Percentiles rank a stretch among this genome's conserved stretches.
Evolutionary conservation across 37 sponge, comb jelly and placozoan genomes (phyloP).

Genomic region (Beroe forskalii): DNA sequence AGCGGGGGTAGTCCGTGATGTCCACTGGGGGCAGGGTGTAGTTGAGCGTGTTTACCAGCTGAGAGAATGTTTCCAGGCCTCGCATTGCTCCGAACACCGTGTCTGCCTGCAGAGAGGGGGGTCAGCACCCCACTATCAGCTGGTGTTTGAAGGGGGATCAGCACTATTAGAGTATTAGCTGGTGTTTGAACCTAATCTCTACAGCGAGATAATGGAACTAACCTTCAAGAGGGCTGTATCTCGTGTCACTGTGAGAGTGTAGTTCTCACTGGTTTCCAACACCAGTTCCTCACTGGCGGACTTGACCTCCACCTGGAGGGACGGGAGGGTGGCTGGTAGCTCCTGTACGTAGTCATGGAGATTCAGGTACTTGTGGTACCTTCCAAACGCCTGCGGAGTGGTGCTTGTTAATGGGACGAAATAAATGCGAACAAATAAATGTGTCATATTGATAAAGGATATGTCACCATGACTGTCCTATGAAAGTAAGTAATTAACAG

Average conservation of each 20-base stretch:
- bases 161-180: no score
- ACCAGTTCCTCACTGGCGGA: neutral
- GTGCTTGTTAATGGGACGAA: neutral
- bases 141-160: no score
- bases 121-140: no score
- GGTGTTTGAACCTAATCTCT: no score
- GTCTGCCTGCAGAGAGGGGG: slow-evolving; percentile 44
- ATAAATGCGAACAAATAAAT: no score
- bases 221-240: slow-evolving; percentile 11
- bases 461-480: no score
- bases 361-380: slow-evolving; percentile 29
- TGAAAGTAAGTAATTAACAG: no score
- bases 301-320: neutral
- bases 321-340: neutral
- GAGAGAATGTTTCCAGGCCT: slow-evolving; percentile 75
- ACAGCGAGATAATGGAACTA: no score
- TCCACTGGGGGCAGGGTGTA: slow-evolving; percentile 34
- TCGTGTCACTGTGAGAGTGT: neutral
- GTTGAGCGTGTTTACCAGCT: slow-evolving; percentile 65
- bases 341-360: slow-evolving; percentile 32
- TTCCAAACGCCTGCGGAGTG: neutral
- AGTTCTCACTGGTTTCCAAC: slow-evolving; percentile 43
- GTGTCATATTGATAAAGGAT: neutral
- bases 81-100: slow-evolving; percentile 70
- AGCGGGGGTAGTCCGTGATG: slow-evolving; percentile 70